Evolutionary conservation across 1,140 invertebrate species (phyloP).

Genomic region (Cyclina sinensis): DNA sequence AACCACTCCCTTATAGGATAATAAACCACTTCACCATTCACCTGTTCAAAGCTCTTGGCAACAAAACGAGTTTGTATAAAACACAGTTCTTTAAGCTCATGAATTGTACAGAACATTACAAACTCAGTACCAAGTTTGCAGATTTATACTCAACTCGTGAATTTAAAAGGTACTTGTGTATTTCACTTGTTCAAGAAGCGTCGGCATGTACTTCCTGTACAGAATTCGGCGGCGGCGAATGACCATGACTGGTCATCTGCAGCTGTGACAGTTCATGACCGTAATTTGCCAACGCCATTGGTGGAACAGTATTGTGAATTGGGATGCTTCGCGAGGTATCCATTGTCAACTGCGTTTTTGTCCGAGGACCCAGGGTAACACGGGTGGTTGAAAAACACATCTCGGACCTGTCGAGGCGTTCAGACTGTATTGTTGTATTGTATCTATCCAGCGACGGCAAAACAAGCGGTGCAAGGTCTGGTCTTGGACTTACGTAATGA

Average conservation of each 20-base stretch:
- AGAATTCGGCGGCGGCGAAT: conserved; percentile 62
- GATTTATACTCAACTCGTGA: no score
- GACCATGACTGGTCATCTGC: conserved; percentile 33
- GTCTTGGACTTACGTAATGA: conserved; percentile 50
- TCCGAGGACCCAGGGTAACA: conserved; percentile 36
- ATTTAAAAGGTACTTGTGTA: no score
- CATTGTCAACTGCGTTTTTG: conserved; percentile 50
- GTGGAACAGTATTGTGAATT: background rate
- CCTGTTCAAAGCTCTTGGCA: no score
- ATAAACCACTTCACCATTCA: no score
- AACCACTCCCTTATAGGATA: no score
- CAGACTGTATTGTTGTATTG: conserved; percentile 10
- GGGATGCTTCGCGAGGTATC: background rate
- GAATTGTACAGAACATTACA: no score
- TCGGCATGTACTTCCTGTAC: conserved; percentile 34
- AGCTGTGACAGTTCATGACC: conserved; percentile 39
- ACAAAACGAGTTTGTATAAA: no score
- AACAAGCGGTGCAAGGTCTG: conserved; percentile 53
- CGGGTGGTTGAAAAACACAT: conserved; percentile 46
- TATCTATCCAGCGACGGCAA: conserved; percentile 36
- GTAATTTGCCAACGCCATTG: background rate
- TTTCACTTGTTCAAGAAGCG: conserved; percentile 33
- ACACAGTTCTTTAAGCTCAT: no score
- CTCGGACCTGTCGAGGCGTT: conserved; percentile 34
- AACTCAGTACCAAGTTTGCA: no score